A percentile compares a stretch with the other conserved stretches of the same genome.
These are phyloP conservation scores for Cheirogaleus medius DNA, from an alignment of 2,113 vertebrate species.

Conservation along the genomic window DNA sequence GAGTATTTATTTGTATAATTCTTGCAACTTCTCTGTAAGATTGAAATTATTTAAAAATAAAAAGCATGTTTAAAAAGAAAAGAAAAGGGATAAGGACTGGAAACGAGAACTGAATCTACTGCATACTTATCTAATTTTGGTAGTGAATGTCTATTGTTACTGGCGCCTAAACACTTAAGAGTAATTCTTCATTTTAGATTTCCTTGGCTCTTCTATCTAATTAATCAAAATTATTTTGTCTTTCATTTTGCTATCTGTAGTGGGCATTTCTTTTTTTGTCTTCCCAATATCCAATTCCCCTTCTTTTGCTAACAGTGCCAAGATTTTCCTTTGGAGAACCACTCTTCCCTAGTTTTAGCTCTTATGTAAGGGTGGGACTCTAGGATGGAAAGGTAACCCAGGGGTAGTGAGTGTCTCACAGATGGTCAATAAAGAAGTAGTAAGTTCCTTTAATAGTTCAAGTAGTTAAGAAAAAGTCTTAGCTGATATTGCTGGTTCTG, in stretches of 20 bases:
- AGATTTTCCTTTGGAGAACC: neutral
- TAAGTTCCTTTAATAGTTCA: neutral
- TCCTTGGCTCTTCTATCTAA: neutral
- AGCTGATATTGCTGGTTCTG: neutral
- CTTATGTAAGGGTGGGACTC: neutral
- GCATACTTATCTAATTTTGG: neutral
- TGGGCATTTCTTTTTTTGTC: neutral
- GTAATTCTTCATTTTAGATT: neutral
- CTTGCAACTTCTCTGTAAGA: neutral
- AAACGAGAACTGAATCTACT: neutral
- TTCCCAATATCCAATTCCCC: neutral
- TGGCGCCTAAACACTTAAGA: neutral
- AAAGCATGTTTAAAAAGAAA: neutral
- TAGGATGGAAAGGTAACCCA: neutral
- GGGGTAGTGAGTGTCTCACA: neutral
- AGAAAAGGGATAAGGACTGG: neutral
- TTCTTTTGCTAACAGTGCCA: neutral
- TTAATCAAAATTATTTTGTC: neutral
- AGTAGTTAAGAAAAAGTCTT: conserved; percentile 15
- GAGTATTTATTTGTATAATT: neutral
- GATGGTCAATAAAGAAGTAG: neutral
- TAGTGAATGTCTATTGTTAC: neutral
- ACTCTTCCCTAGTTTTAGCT: neutral
- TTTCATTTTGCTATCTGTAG: neutral
- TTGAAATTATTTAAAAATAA: conserved; percentile 26